These are phyloP conservation scores for Mandrillus leucophaeus DNA, from an alignment of 2,113 vertebrate species.

Conservation along the genomic window DNA sequence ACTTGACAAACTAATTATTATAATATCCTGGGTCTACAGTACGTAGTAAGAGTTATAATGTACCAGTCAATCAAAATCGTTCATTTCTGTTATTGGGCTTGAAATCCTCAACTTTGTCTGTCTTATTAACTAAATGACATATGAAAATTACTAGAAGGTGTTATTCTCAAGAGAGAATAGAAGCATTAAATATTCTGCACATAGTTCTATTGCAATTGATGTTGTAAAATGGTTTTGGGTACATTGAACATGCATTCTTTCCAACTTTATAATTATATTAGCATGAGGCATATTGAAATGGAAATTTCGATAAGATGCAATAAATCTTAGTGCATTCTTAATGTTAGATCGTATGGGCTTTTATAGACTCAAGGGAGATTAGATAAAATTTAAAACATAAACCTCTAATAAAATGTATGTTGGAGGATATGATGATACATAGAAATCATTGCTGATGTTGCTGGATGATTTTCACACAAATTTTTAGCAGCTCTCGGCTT, in stretches of 20 bases:
- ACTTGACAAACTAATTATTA: conserved; percentile 81
- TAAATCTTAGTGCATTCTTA: background rate
- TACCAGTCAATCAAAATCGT: conserved; percentile 78
- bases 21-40: conserved; percentile 66
- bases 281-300: background rate
- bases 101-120: conserved; percentile 63
- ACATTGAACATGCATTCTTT: background rate
- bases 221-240: background rate
- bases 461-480: background rate
- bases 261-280: conserved; percentile 47
- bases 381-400: background rate
- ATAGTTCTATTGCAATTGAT: conserved; percentile 36
- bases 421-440: background rate
- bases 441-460: background rate
- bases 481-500: background rate
- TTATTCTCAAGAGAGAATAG: conserved; percentile 66
- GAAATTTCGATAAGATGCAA: conserved; percentile 15
- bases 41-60: conserved; percentile 76
- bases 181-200: conserved; percentile 51
- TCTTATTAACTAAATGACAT: conserved; percentile 67
- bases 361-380: background rate
- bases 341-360: background rate
- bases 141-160: conserved; percentile 67
- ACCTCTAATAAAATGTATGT: background rate
- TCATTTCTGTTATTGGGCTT: conserved; percentile 55